phyloP scores from a whole-genome alignment of 2,113 vertebrate species.

The Spea multiplicata region DNA sequence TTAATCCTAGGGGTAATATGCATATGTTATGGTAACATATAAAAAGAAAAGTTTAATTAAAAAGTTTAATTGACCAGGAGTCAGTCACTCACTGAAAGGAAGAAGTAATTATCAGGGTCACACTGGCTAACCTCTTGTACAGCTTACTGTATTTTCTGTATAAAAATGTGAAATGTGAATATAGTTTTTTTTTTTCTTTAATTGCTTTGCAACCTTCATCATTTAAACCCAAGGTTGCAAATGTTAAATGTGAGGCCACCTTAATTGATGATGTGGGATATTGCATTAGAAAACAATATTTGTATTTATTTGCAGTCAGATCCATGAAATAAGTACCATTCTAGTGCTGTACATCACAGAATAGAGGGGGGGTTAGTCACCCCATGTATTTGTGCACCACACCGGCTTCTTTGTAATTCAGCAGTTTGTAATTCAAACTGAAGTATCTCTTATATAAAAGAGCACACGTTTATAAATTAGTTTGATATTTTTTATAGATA shows the following conservation, averaged over 20 bases:
- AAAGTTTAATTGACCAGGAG: conserved; percentile 7
- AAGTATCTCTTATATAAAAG: too few relatives aligned
- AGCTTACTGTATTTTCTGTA: conserved; percentile 48
- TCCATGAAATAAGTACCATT: conserved; percentile 2
- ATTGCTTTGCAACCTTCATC: conserved; percentile 18
- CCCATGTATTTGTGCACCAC: too few relatives aligned
- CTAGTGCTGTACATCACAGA: background rate
- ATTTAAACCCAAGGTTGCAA: conserved; percentile 17
- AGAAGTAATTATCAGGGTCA: background rate
- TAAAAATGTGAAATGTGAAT: conserved; percentile 46
- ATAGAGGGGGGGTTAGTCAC: too few relatives aligned
- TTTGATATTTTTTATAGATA: too few relatives aligned
- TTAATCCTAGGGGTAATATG: background rate
- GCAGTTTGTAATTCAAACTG: too few relatives aligned
- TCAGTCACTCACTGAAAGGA: background rate
- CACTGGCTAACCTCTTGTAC: conserved; percentile 39
- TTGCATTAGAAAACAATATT: background rate
- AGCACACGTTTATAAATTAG: too few relatives aligned
- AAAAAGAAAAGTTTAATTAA: conserved; percentile 5
- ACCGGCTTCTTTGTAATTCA: too few relatives aligned
- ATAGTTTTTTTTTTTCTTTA: conserved; percentile 31
- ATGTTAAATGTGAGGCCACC: conserved; percentile 9
- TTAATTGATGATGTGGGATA: background rate
- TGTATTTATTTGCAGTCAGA: conserved; percentile 31
- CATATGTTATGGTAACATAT: conserved; percentile 45